Conservation (phyloP, 2,113 vertebrate genomes). For the Prochilodus magdalenae region DNA sequence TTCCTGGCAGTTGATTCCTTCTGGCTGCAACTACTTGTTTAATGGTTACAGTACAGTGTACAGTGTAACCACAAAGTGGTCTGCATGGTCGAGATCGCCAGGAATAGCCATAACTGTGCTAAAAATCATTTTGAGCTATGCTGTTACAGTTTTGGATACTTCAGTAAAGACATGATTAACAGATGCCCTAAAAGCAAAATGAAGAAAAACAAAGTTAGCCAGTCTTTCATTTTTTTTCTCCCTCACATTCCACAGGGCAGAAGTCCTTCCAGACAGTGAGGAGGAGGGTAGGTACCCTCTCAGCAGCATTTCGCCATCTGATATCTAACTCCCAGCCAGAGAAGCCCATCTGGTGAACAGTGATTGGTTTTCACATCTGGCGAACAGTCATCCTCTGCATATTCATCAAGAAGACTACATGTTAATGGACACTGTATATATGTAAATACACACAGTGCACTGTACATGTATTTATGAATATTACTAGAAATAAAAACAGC, state of each 20-base stretch:
- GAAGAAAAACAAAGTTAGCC: no score
- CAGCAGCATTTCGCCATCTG: slow-evolving; percentile 5
- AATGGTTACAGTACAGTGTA: no score
- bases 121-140: no score
- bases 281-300: background rate
- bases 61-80: no score
- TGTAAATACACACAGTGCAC: slow-evolving; percentile 14
- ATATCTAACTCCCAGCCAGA: background rate
- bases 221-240: background rate
- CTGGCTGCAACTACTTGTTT: no score
- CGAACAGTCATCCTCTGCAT: background rate
- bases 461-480: slow-evolving; percentile 30
- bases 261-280: background rate
- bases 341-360: background rate
- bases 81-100: no score
- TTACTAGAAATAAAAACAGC: slow-evolving; percentile 10
- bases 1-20: no score
- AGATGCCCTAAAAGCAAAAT: no score
- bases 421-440: slow-evolving; percentile 11
- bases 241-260: background rate
- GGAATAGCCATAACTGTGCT: no score
- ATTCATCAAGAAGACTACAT: slow-evolving; percentile 1
- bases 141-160: no score
- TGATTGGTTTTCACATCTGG: background rate
- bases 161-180: no score